Percentiles rank a stretch among this genome's conserved stretches.
Conservation (phyloP, 2,888 invertebrate species). For the Micoletzkya japonica region DNA sequence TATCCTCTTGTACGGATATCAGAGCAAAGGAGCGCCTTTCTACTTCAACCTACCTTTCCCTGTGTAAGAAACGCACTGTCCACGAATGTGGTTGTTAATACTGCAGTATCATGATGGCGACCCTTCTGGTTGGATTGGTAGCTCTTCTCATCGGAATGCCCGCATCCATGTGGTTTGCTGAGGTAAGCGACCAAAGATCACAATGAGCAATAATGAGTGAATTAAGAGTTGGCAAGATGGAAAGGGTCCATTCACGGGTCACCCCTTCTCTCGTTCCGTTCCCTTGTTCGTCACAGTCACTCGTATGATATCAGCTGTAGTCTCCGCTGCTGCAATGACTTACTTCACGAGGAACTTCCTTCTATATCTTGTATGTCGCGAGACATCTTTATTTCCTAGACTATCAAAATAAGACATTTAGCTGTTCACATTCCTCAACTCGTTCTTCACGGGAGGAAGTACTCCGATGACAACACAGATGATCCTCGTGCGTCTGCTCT, state of each 20-base stretch:
- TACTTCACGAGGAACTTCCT: constrained; percentile 4
- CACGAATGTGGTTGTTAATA: background rate
- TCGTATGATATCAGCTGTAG: background rate
- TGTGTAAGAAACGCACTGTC: constrained; percentile 2
- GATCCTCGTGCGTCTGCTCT: background rate
- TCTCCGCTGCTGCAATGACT: constrained; percentile 7
- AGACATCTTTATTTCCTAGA: background rate
- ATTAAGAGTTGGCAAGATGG: constrained; percentile 18
- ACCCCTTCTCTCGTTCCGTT: constrained; percentile 12
- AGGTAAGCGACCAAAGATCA: background rate
- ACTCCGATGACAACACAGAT: constrained; percentile 15
- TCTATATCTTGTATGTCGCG: constrained; percentile 12
- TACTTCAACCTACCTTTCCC: constrained; percentile 15
- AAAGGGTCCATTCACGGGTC: constrained; percentile 5
- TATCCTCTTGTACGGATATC: constrained; percentile 21
- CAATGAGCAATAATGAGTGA: background rate
- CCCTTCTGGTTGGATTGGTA: constrained; percentile 5
- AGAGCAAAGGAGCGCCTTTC: constrained; percentile 1
- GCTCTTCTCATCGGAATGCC: constrained; percentile 22
- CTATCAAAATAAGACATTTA: constrained; percentile 1
- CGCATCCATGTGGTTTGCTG: constrained; percentile 15
- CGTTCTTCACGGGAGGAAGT: constrained; percentile 11
- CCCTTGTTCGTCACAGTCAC: constrained; percentile 8
- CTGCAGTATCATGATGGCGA: constrained; percentile 6
- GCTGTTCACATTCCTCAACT: constrained; percentile 7